Conservation (phyloP, 2,888 invertebrate genomes). For the Scrobipalpa atriplicella region DNA sequence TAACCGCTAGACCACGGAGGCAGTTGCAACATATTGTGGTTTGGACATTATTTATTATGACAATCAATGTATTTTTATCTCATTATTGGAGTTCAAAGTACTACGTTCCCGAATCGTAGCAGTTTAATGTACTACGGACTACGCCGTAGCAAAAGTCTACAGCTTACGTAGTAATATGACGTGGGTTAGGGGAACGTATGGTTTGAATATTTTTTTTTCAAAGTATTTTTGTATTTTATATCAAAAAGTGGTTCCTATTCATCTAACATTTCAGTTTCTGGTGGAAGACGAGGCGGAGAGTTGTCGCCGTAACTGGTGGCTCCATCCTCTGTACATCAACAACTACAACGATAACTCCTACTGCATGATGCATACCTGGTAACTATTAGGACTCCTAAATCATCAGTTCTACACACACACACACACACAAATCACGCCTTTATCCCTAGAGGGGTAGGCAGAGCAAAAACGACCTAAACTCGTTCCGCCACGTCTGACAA, state of each 20-base stretch:
- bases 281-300: neutral
- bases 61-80: too few relatives aligned
- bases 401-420: too few relatives aligned
- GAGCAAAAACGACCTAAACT: too few relatives aligned
- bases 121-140: neutral
- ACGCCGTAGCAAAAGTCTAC: conserved; percentile 1
- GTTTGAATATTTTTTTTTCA: too few relatives aligned
- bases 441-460: too few relatives aligned
- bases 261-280: neutral
- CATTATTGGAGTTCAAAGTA: too few relatives aligned
- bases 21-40: too few relatives aligned
- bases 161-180: too few relatives aligned
- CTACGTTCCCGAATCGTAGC: neutral
- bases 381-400: conserved; percentile 25
- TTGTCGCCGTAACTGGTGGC: conserved; percentile 47
- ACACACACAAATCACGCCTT: too few relatives aligned
- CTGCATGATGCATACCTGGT: conserved; percentile 51
- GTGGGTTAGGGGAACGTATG: too few relatives aligned
- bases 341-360: conserved; percentile 50
- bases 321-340: conserved; percentile 52
- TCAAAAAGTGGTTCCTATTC: neutral
- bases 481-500: too few relatives aligned
- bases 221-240: neutral
- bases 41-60: neutral
- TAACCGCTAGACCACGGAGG: too few relatives aligned